Conservation (phyloP, 2,888 invertebrate species). For the Cryptus viduatorius region DNA sequence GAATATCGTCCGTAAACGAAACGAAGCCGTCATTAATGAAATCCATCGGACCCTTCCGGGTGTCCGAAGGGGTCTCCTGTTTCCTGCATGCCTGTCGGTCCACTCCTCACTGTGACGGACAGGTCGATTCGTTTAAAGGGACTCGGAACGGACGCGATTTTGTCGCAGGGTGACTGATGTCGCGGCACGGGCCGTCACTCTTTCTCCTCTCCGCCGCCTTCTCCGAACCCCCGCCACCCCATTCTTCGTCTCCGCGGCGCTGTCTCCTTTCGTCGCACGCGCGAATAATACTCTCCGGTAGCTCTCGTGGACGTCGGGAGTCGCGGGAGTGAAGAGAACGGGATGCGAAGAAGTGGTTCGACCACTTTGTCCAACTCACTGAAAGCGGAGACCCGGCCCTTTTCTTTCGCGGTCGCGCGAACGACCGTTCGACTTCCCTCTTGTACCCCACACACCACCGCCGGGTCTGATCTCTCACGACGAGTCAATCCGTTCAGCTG, state of each 20-base stretch:
- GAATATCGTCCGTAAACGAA: not conserved
- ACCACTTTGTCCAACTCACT: slow-evolving; percentile 82
- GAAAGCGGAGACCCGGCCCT: slow-evolving; percentile 33
- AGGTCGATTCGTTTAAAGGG: slow-evolving; percentile 72
- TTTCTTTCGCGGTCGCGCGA: slow-evolving; percentile 41
- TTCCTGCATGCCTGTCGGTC: slow-evolving; percentile 54
- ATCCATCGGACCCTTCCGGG: slow-evolving; percentile 42
- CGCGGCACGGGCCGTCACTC: slow-evolving; percentile 76
- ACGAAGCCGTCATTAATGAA: not conserved
- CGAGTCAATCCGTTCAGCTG: slow-evolving; percentile 68
- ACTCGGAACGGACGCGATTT: slow-evolving; percentile 70
- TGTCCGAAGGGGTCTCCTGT: slow-evolving; percentile 20
- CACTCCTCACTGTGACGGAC: slow-evolving; percentile 71
- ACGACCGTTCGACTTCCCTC: slow-evolving; percentile 44
- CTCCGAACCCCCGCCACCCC: slow-evolving; percentile 57
- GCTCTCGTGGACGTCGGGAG: slow-evolving; percentile 22
- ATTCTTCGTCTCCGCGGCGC: slow-evolving; percentile 50
- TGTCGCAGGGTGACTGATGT: slow-evolving; percentile 75
- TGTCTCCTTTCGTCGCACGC: slow-evolving; percentile 36
- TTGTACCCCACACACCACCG: slow-evolving; percentile 39
- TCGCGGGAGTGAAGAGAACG: slow-evolving; percentile 32
- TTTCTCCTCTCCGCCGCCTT: slow-evolving; percentile 68
- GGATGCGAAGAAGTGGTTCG: slow-evolving; percentile 80
- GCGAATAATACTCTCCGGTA: slow-evolving; percentile 18
- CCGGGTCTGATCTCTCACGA: slow-evolving; percentile 41